These are phyloP conservation scores for Apamea sordens DNA, from an alignment of 2,888 invertebrate genomes.

Conservation along the genomic window DNA sequence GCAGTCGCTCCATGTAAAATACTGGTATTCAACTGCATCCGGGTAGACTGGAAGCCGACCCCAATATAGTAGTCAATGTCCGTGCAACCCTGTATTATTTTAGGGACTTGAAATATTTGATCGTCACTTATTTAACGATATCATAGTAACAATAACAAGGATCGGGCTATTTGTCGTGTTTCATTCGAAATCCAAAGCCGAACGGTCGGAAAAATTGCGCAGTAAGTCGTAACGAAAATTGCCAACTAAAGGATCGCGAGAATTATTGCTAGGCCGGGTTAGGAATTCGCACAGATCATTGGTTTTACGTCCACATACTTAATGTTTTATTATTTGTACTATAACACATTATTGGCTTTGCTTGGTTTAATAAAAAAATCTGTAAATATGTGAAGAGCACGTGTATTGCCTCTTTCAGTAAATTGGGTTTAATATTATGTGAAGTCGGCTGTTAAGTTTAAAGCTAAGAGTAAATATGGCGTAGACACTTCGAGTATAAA, in stretches of 20 bases:
- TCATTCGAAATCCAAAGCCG: constrained; percentile 38
- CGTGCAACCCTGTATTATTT: not conserved
- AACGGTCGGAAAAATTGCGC: constrained; percentile 44
- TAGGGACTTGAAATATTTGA: not conserved
- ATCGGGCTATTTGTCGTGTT: constrained; percentile 42
- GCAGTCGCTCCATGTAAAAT: no score
- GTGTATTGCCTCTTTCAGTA: not conserved
- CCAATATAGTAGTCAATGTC: no score
- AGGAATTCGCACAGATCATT: constrained; percentile 52
- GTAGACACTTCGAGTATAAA: constrained; percentile 21
- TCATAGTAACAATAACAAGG: constrained; percentile 36
- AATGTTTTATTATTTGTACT: constrained; percentile 57
- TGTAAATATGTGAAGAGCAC: constrained; percentile 7
- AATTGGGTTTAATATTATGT: constrained; percentile 16
- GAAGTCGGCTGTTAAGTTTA: constrained; percentile 17
- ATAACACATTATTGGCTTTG: constrained; percentile 28
- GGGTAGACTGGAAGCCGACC: no score
- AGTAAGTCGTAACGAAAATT: constrained; percentile 59
- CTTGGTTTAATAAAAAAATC: constrained; percentile 34
- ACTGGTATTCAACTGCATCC: no score
- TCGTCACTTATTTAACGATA: constrained; percentile 28
- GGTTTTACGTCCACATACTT: constrained; percentile 47
- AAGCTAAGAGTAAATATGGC: constrained; percentile 33
- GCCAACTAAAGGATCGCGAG: constrained; percentile 56
- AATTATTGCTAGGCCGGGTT: constrained; percentile 54